Evolutionary conservation across 2,113 vertebrate genomes (phyloP).

Genomic region (Galemys pyrenaicus): DNA sequence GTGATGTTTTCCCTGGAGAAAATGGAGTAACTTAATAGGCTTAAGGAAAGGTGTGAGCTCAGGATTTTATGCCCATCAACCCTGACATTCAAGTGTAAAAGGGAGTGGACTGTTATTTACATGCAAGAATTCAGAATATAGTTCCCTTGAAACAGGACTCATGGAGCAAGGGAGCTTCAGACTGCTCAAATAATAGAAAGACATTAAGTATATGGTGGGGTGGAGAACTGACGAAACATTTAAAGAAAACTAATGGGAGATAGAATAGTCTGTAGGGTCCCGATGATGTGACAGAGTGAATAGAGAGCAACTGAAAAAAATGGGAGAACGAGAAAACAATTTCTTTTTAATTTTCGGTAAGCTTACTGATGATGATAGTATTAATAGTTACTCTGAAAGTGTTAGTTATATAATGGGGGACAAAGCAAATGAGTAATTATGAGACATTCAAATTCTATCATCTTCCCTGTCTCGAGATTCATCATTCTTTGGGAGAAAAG

Average conservation of each 20-base stretch:
- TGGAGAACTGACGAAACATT: neutral
- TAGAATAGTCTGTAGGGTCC: too few species aligned
- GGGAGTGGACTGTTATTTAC: neutral
- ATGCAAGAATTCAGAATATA: neutral
- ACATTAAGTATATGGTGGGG: neutral
- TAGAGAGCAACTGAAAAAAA: neutral
- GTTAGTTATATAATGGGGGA: neutral
- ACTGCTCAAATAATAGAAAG: neutral
- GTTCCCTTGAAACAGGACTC: neutral
- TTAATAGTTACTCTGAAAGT: neutral
- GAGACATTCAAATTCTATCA: neutral
- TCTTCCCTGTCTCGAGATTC: neutral
- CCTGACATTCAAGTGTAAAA: neutral
- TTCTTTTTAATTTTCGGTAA: constrained; percentile 1
- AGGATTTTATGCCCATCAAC: neutral
- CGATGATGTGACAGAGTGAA: neutral
- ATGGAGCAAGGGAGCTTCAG: neutral
- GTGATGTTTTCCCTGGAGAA: neutral
- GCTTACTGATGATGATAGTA: neutral
- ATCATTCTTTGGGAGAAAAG: neutral
- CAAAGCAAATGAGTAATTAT: constrained; percentile 19
- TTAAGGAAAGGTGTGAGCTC: neutral
- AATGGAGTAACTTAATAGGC: neutral
- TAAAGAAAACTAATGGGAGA: too few species aligned
- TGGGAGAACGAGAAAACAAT: neutral